Evolutionary conservation across 2,797 vertebrate genomes (phyloP).

Genomic region (Brotula barbata): DNA sequence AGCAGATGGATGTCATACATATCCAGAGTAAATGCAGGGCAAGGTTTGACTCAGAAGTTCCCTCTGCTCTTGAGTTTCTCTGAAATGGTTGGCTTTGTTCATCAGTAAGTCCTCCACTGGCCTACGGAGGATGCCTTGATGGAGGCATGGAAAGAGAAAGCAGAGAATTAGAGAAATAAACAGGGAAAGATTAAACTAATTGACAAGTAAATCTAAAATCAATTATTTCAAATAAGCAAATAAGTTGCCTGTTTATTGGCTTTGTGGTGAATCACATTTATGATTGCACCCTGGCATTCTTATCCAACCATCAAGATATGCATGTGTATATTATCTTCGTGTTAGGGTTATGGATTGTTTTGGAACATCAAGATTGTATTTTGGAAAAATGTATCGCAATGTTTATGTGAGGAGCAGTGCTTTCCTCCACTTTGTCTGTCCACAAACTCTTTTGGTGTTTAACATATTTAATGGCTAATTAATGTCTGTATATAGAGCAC

Average conservation of each 20-base stretch:
- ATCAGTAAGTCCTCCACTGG: conserved; percentile 84
- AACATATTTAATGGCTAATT: too few relatives aligned
- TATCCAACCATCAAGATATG: too few relatives aligned
- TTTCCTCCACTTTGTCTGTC: too few relatives aligned
- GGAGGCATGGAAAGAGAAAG: not conserved
- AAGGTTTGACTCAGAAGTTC: conserved; percentile 78
- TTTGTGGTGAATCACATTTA: conserved; percentile 6
- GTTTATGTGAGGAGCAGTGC: too few relatives aligned
- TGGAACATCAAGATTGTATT: too few relatives aligned
- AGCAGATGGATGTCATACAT: conserved; percentile 62
- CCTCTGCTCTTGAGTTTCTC: conserved; percentile 83
- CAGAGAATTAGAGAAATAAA: not conserved
- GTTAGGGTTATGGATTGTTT: too few relatives aligned
- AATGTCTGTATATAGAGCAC: too few relatives aligned
- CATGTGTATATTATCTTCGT: too few relatives aligned
- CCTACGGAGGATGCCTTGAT: conserved; percentile 78
- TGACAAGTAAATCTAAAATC: not conserved
- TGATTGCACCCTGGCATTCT: not conserved
- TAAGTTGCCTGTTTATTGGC: not conserved
- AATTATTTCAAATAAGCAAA: not conserved
- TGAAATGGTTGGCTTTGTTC: conserved; percentile 79
- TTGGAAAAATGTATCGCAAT: too few relatives aligned
- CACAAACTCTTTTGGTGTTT: too few relatives aligned
- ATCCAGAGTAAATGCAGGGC: conserved; percentile 79
- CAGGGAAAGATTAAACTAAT: too few relatives aligned